Base-by-base conservation (phyloP, 2,888 invertebrate species). In the Drosophila flavopinicola region DNA sequence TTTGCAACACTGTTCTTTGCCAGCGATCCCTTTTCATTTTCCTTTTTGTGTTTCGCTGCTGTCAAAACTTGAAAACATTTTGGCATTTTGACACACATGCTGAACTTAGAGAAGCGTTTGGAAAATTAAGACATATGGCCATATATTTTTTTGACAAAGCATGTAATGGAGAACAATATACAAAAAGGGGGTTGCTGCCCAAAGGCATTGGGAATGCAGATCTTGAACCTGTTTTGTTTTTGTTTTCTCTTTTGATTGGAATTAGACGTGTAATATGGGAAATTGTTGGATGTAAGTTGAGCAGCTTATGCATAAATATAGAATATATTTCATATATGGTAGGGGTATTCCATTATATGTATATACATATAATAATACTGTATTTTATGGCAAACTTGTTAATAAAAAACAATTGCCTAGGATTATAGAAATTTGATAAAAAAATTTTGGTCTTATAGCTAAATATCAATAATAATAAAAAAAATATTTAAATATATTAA, bases 41-140 rank as follows among this genome's bases (percentile, higher is more conserved):
- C 17, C 35, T 45, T 48, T 61, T 13, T 56, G 35, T 20, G 56
- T 38, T 25, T 29, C 32, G 42, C 15, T 23, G 52, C 38, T 75
- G 73, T 53, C 61, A 60, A 58, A 78, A 58, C 56, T 61, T 57
- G 56, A 37, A 41, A 66, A 54, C 59, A 79, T 79, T 86, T 58
- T 76, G 66, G 70, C 63, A 27, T 75, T 68, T 75, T 75, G 71
- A 75, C 78, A 75, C 33, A 24, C 20, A 23, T 17, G 41, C 52
- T 35, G 11, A 53, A 51, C 61, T 77, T 30, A 45, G 15, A 23
- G 54, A 60, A 68, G 68, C 37, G 57, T 27, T 75, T 15, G 17
- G 29, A 42, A 67, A 64, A 84, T 75, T 4, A 66, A 82, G 68
- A 74, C 80, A 80, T 69, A 80, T 80, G 80, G 63, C 45, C 37